phyloP scores from a whole-genome alignment of 2,797 vertebrate species.

The Onychomys arenicola region DNA sequence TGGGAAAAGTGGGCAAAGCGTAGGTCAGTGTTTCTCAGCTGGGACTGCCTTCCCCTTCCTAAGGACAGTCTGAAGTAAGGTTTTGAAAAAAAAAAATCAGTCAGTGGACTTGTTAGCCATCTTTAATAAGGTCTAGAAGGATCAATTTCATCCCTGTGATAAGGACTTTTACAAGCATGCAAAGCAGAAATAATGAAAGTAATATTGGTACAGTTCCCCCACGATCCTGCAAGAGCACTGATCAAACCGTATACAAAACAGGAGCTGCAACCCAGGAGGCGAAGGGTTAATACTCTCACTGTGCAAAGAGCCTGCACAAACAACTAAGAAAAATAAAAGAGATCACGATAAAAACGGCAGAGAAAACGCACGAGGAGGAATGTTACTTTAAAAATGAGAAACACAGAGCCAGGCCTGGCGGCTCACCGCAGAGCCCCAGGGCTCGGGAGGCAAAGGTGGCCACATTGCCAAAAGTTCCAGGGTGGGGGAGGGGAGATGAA shows the following conservation, averaged over 20 bases:
- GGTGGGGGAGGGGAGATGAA: not conserved
- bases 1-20: not conserved
- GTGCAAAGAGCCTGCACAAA: conserved; percentile 25
- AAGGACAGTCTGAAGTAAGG: not conserved
- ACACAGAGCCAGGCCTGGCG: not conserved
- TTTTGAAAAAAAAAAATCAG: not conserved
- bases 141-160: not conserved
- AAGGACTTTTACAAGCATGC: not conserved
- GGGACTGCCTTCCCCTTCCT: not conserved
- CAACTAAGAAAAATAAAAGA: conserved; percentile 37
- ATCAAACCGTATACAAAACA: not conserved
- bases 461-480: not conserved
- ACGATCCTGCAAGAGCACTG: not conserved
- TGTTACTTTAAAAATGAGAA: not conserved
- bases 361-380: not conserved
- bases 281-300: not conserved
- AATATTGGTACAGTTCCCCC: not conserved
- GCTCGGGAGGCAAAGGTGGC: not conserved
- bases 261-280: not conserved
- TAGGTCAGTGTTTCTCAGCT: not conserved
- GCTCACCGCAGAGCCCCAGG: not conserved
- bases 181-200: not conserved
- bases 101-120: not conserved
- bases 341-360: not conserved
- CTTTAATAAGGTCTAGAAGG: not conserved